Evolutionary conservation across 2,113 vertebrate species (phyloP).

Genomic region (Cynoglossus semilaevis): DNA sequence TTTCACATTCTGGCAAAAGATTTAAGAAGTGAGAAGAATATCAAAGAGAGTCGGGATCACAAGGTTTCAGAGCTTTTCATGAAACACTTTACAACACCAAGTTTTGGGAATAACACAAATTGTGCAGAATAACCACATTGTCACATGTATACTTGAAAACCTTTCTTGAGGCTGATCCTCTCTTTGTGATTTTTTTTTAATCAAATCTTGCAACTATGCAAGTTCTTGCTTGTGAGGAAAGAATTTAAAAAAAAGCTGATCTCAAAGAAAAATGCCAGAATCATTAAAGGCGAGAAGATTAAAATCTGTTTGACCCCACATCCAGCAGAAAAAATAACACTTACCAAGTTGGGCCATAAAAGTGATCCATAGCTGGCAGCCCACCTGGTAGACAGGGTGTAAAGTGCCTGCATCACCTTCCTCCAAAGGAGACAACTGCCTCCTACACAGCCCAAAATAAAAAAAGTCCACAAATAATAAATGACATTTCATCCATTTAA

Average conservation of each 20-base stretch:
- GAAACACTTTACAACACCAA: not conserved
- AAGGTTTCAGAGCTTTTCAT: not conserved
- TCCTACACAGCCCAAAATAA: slow-evolving; percentile 71
- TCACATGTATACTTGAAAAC: too few species aligned
- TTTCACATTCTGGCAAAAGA: not conserved
- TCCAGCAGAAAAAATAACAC: not conserved
- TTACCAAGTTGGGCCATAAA: slow-evolving; percentile 86
- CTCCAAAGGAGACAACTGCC: slow-evolving; percentile 83
- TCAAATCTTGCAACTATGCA: too few species aligned
- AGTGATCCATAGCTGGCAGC: slow-evolving; percentile 82
- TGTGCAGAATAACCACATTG: too few species aligned
- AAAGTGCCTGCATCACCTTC: slow-evolving; percentile 87
- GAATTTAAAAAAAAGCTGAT: too few species aligned
- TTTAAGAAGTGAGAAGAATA: not conserved
- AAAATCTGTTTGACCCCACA: not conserved
- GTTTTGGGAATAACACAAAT: too few species aligned
- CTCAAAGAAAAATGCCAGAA: too few species aligned
- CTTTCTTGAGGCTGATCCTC: too few species aligned
- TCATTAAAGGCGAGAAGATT: not conserved
- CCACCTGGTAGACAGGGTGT: slow-evolving; percentile 80
- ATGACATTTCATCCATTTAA: not conserved
- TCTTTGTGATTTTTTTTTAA: not conserved
- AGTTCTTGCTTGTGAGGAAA: too few species aligned
- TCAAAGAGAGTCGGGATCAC: not conserved
- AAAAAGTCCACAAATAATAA: not conserved